A percentile compares a stretch with the other conserved stretches of the same genome.
phyloP scores from a whole-genome alignment of 2,113 vertebrate genomes.

The Andinoacara biseriatus region DNA sequence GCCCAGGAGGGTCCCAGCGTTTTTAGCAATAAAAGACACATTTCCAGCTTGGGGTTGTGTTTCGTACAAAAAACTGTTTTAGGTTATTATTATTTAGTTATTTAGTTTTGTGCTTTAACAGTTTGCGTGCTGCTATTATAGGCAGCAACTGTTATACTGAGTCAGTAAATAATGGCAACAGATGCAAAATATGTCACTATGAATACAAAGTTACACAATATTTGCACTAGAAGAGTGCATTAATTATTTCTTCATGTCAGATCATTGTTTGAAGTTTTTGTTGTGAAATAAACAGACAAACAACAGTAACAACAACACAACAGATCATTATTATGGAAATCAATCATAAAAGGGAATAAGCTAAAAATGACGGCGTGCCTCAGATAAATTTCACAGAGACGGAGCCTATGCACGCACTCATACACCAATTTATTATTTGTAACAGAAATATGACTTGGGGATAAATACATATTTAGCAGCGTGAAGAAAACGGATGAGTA shows the following conservation, averaged over 20 bases:
- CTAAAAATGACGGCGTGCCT: neutral
- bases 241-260: neutral
- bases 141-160: neutral
- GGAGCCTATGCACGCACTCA: neutral
- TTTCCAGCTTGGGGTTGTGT: neutral
- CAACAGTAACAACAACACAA: neutral
- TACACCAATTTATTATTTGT: no score
- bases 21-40: conserved; percentile 9
- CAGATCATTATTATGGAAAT: neutral
- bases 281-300: neutral
- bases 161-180: neutral
- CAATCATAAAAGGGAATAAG: neutral
- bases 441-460: neutral
- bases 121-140: neutral
- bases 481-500: neutral
- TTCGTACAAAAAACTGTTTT: neutral
- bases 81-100: neutral
- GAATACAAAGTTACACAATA: neutral
- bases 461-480: neutral
- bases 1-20: neutral
- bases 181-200: neutral
- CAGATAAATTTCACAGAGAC: neutral
- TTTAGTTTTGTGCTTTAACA: neutral
- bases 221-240: neutral
- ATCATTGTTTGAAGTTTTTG: neutral